Evolutionary conservation across 2,113 vertebrate species (phyloP).

Genomic region (Phasianus colchicus): DNA sequence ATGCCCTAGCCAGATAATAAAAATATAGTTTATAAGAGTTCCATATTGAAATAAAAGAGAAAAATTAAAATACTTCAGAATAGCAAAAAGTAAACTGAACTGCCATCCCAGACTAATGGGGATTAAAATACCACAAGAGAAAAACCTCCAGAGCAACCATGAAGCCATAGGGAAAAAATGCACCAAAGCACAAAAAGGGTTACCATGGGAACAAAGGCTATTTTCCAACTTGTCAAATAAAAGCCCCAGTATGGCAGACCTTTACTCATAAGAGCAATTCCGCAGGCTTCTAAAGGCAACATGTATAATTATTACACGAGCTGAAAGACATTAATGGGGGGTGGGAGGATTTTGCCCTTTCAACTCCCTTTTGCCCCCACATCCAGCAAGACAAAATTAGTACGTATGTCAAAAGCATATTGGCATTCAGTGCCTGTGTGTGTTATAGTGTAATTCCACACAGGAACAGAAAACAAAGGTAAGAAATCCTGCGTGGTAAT

Average conservation of each 20-base stretch:
- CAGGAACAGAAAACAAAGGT: background rate
- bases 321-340: background rate
- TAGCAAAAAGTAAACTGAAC: slow-evolving; percentile 24
- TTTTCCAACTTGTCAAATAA: slow-evolving; percentile 70
- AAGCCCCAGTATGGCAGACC: slow-evolving; percentile 63
- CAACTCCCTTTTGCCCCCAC: background rate
- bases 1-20: background rate
- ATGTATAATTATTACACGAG: slow-evolving; percentile 21
- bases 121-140: slow-evolving; percentile 57
- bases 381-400: background rate
- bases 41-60: background rate
- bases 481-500: background rate
- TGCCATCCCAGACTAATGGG: slow-evolving; percentile 1
- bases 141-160: slow-evolving; percentile 65
- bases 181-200: slow-evolving; percentile 62
- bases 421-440: background rate
- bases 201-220: slow-evolving; percentile 71
- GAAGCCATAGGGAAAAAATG: slow-evolving; percentile 64
- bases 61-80: background rate
- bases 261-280: slow-evolving; percentile 57
- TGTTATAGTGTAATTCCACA: background rate
- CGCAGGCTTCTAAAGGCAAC: slow-evolving; percentile 17
- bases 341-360: background rate
- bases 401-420: background rate
- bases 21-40: slow-evolving; percentile 42